Base-by-base conservation (phyloP, 2,888 invertebrate species). In the Lochmaea crataegi region DNA sequence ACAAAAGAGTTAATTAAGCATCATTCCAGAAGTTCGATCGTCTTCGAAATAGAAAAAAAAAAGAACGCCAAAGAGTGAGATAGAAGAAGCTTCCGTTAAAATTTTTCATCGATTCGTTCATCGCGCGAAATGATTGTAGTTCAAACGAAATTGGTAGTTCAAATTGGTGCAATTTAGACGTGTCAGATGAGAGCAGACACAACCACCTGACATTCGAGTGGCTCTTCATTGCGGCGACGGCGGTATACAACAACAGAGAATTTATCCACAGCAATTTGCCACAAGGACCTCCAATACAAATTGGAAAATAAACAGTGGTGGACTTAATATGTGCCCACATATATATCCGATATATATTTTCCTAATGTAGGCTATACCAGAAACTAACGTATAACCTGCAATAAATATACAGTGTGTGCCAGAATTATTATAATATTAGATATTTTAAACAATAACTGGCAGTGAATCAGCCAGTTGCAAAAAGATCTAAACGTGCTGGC, bases 181-280 rank as follows among this genome's bases (percentile, higher is more conserved):
- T 63, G 61, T 85, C 84, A 85, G 84, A 63, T 63, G 84, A 83
- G 85, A 85, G 84, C 87, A 87, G 86, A 86, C 87, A 86, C 83
- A 83, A 85, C 86, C 87, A 87, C 86, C 87, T 87, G 87, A 86
- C 87, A 83, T 80, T 86, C 80, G 80, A 87, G 87, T 84, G 86
- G 84, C 81, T 85, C 85, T 85, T 84, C 85, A 84, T 84, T 83
- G 80, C 78, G 78, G 79, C 78, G 80, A 80, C 78, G 78, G 80
- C 79, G 79, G 79, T 82, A 78, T 80, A 78, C 74, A 78, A 77
- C 79, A 78, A 76, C 76, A 81, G 78, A 80, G 83, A 84, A 84
- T 85, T 84, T 81, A 84, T 85, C 84, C 81, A 81, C 82, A 82
- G 85, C 86, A 86, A 86, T 86, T 86, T 86, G 81, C 84, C 82